Evolutionary conservation across 2,888 invertebrate species (phyloP).

Genomic region (Luffia ferchaultella): DNA sequence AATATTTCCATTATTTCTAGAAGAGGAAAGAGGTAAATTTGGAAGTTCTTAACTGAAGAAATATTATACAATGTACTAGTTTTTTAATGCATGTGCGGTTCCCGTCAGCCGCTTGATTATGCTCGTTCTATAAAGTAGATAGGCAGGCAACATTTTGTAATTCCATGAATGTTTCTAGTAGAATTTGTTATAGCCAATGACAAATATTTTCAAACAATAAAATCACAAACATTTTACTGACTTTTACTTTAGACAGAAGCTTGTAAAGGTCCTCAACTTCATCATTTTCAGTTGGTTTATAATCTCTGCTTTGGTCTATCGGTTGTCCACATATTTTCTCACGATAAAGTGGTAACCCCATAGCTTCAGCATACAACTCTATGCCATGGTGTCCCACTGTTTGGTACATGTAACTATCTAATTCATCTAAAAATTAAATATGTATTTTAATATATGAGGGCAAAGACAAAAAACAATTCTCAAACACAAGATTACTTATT

Average conservation of each 20-base stretch:
- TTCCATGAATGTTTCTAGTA: not conserved
- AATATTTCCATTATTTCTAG: too few species aligned
- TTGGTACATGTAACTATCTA: slow-evolving; percentile 99
- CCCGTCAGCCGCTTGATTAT: too few species aligned
- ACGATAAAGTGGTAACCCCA: slow-evolving; percentile 90
- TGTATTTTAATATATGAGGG: not conserved
- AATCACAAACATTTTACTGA: slow-evolving; percentile 25
- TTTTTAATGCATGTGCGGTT: too few species aligned
- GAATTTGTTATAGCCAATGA: not conserved
- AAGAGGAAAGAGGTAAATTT: too few species aligned
- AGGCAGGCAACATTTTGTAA: not conserved
- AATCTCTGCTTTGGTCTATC: slow-evolving; percentile 79
- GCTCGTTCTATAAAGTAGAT: not conserved
- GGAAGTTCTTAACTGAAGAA: too few species aligned
- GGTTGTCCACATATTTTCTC: slow-evolving; percentile 86
- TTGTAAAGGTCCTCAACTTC: slow-evolving; percentile 97
- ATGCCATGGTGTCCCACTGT: slow-evolving; percentile 98
- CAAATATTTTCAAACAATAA: not conserved
- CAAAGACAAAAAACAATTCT: not conserved
- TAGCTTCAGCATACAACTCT: slow-evolving; percentile 89
- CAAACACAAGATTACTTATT: too few species aligned
- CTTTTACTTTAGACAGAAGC: slow-evolving; percentile 80
- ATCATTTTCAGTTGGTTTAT: slow-evolving; percentile 83
- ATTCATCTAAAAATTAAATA: slow-evolving; percentile 72
- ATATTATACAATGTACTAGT: too few species aligned